Evolutionary conservation across 2,888 invertebrate genomes (phyloP).

Genomic region (Zelleria hepariella): DNA sequence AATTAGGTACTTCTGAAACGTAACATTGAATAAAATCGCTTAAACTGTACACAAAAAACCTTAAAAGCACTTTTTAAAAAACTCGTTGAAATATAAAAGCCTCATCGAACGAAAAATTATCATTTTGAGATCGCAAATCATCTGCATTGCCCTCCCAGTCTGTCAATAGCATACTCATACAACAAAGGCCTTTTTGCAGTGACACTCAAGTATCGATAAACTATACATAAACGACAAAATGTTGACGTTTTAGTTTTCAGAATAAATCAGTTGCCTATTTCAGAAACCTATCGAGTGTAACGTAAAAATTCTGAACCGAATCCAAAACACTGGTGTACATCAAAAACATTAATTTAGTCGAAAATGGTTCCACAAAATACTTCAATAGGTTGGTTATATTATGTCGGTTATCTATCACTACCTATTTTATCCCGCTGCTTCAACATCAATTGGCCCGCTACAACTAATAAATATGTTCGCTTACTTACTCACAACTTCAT

Average conservation of each 20-base stretch:
- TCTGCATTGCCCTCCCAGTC: conserved; percentile 1
- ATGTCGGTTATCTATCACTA: no score
- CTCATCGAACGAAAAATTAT: conserved; percentile 3
- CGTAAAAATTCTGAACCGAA: background rate
- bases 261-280: background rate
- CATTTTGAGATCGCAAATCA: conserved; percentile 7
- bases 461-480: background rate
- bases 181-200: background rate
- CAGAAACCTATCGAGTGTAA: background rate
- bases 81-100: background rate
- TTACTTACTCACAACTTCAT: background rate
- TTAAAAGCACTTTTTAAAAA: conserved; percentile 26
- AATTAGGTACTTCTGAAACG: conserved; percentile 20
- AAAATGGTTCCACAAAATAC: no score
- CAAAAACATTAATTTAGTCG: background rate
- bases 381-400: no score
- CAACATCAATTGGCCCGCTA: background rate
- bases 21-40: conserved; percentile 32
- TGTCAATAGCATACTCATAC: background rate
- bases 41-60: conserved; percentile 43
- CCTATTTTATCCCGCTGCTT: background rate
- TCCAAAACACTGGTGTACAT: no score
- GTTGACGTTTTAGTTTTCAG: background rate
- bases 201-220: no score
- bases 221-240: no score